Conservation (phyloP, 2,797 vertebrate species). For the Adrianichthys oophorus region DNA sequence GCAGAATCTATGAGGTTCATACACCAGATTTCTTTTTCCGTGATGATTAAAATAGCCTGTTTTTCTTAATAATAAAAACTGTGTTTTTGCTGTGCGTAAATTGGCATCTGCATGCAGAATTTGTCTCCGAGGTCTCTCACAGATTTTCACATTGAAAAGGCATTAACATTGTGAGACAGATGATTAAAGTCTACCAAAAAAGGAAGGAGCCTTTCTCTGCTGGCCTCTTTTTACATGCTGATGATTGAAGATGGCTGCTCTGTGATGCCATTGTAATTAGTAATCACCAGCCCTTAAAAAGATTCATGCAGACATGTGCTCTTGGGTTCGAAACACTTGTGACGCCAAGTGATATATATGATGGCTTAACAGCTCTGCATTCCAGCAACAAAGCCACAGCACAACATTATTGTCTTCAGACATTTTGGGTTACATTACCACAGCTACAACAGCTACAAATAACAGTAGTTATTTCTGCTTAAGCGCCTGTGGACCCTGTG, state of each 20-base stretch:
- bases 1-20: constrained; percentile 8
- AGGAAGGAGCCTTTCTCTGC: constrained; percentile 50
- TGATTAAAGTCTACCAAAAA: constrained; percentile 50
- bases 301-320: constrained; percentile 56
- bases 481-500: not conserved
- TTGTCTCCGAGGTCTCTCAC: constrained; percentile 47
- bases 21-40: constrained; percentile 22
- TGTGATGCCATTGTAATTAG: constrained; percentile 59
- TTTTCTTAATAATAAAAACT: constrained; percentile 30
- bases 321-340: constrained; percentile 62
- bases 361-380: constrained; percentile 38
- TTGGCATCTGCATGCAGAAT: not conserved
- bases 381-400: constrained; percentile 14
- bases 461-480: constrained; percentile 25
- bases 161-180: constrained; percentile 51
- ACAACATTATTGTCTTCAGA: constrained; percentile 45
- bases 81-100: constrained; percentile 5
- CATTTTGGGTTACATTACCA: constrained; percentile 37
- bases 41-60: constrained; percentile 58
- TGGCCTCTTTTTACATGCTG: constrained; percentile 44
- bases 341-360: constrained; percentile 56
- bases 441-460: constrained; percentile 19
- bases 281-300: constrained; percentile 66
- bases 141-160: constrained; percentile 40
- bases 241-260: constrained; percentile 65